These are phyloP conservation scores for Neosalanx taihuensis DNA, from an alignment of 2,797 vertebrate genomes.

Conservation along the genomic window DNA sequence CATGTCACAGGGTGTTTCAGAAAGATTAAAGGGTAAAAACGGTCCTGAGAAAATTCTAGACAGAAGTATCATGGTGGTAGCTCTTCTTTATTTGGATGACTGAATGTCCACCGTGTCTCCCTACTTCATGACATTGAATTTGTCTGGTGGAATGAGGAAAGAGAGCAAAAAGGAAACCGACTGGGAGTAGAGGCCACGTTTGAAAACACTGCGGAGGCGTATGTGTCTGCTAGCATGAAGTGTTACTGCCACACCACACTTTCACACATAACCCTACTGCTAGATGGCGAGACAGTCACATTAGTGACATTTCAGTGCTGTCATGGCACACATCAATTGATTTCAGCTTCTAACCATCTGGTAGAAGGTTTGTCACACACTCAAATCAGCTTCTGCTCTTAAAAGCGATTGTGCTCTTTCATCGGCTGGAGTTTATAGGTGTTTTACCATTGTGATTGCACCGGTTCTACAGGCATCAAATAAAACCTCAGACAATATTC, in stretches of 20 bases:
- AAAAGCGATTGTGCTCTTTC: slow-evolving; percentile 17
- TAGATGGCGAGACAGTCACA: slow-evolving; percentile 14
- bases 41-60: not conserved
- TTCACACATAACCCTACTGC: not conserved
- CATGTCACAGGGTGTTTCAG: not conserved
- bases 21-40: not conserved
- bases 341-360: slow-evolving; percentile 9
- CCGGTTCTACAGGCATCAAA: slow-evolving; percentile 63
- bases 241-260: not conserved
- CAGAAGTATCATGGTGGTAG: not conserved
- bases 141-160: not conserved
- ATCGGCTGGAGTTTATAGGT: slow-evolving; percentile 49
- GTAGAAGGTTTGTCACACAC: slow-evolving; percentile 16
- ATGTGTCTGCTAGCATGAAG: not conserved
- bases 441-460: slow-evolving; percentile 57
- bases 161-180: not conserved
- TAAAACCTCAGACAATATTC: slow-evolving; percentile 68
- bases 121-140: not conserved
- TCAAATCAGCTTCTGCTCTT: slow-evolving; percentile 21
- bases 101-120: not conserved
- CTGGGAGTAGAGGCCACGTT: not conserved
- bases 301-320: slow-evolving; percentile 14
- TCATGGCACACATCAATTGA: slow-evolving; percentile 17
- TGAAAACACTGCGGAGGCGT: not conserved
- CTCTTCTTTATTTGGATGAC: not conserved